Evolutionary conservation across 2,888 invertebrate genomes (phyloP).

Genomic region (Plebejus anna): DNA sequence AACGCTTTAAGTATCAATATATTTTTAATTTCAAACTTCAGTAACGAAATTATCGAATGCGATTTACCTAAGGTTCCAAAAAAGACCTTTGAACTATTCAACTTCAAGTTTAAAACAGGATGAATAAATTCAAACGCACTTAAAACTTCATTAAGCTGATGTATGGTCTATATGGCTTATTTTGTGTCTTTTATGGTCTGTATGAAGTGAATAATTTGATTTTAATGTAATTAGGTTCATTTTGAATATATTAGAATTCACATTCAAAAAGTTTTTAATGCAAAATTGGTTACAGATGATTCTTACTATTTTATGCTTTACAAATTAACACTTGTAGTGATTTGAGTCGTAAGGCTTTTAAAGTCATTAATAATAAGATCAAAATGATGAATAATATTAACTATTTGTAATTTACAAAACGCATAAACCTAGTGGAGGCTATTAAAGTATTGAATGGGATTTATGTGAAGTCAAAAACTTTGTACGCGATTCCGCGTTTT

Average conservation of each 20-base stretch:
- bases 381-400: not conserved
- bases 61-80: not conserved
- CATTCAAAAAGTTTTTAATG: not conserved
- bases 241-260: not conserved
- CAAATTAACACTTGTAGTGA: not conserved
- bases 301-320: not conserved
- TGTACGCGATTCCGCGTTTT: too few relatives aligned
- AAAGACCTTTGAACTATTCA: not conserved
- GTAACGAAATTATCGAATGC: not conserved
- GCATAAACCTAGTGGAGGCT: too few relatives aligned
- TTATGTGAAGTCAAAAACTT: too few relatives aligned
- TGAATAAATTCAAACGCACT: not conserved
- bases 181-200: not conserved
- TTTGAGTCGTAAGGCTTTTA: not conserved
- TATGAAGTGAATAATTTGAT: not conserved
- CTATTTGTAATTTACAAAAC: too few relatives aligned
- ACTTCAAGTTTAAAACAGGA: conserved; percentile 2
- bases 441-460: too few relatives aligned
- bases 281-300: not conserved
- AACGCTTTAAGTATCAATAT: too few relatives aligned
- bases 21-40: not conserved
- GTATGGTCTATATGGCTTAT: not conserved
- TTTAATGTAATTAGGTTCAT: not conserved
- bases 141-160: not conserved
- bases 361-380: not conserved